These are phyloP conservation scores for Kryphioiulus occultus DNA, from an alignment of 2,888 invertebrate species.

Conservation along the genomic window DNA sequence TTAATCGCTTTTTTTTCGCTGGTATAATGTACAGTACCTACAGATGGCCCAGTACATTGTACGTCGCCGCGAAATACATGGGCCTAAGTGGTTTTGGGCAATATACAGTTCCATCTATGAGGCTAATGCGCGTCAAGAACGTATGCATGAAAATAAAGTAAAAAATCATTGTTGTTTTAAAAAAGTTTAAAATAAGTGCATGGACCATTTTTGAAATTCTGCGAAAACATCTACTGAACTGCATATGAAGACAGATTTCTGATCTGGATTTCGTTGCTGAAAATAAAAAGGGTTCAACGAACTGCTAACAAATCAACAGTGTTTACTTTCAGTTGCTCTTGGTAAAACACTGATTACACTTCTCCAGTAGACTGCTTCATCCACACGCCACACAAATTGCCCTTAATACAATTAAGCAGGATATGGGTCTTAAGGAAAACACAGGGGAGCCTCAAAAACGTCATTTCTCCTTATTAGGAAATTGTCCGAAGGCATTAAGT, in stretches of 20 bases:
- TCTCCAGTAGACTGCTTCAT: background rate
- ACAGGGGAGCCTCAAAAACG: background rate
- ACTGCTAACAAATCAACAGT: background rate
- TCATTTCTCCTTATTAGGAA: background rate
- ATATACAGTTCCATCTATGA: background rate
- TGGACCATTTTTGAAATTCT: background rate
- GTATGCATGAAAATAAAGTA: too few species aligned
- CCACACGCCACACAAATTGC: background rate
- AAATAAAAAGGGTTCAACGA: background rate
- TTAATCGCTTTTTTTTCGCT: background rate
- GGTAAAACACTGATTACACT: background rate
- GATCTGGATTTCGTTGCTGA: background rate
- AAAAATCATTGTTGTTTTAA: too few species aligned
- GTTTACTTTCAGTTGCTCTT: background rate
- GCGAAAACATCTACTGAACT: background rate
- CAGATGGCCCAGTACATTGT: background rate
- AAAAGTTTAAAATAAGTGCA: background rate
- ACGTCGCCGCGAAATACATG: background rate
- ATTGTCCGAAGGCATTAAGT: background rate
- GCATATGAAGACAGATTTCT: background rate
- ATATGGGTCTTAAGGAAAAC: background rate
- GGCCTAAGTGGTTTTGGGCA: background rate
- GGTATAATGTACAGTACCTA: too few species aligned
- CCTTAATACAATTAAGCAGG: background rate
- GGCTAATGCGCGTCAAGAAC: background rate